A percentile compares a stretch with the other conserved stretches of the same genome.
Conservation (phyloP, 2,113 vertebrate species). For the Petrocephalus microphthalmus region DNA sequence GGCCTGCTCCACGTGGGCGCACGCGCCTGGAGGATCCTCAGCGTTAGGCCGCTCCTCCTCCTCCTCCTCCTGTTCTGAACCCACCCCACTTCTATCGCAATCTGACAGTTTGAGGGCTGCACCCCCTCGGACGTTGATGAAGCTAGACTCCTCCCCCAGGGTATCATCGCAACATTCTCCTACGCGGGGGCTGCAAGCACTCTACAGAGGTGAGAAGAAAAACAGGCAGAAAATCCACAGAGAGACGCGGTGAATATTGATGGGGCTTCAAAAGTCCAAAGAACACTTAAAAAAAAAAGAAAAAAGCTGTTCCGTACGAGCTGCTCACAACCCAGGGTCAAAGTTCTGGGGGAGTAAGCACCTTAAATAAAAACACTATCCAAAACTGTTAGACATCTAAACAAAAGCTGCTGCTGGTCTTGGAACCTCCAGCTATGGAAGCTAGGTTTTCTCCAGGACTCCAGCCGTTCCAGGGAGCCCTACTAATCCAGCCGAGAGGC, state of each 20-base stretch:
- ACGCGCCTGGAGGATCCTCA: background rate
- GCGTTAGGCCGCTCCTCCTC: background rate
- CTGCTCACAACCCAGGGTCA: background rate
- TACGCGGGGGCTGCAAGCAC: constrained; percentile 36
- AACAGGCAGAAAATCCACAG: constrained; percentile 34
- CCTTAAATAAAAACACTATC: background rate
- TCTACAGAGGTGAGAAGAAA: constrained; percentile 44
- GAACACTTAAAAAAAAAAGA: too few species aligned
- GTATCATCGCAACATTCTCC: constrained; percentile 39
- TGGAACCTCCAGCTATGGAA: background rate
- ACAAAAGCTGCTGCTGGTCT: background rate
- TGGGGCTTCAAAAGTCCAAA: background rate
- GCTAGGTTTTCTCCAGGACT: background rate
- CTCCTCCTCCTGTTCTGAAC: constrained; percentile 37
- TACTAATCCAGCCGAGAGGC: background rate
- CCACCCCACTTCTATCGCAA: constrained; percentile 28
- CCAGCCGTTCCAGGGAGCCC: background rate
- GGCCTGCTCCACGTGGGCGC: background rate
- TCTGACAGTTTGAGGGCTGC: constrained; percentile 15
- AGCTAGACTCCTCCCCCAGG: constrained; percentile 34
- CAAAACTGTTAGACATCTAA: background rate
- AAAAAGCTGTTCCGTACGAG: background rate
- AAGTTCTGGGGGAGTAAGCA: background rate
- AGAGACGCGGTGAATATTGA: background rate
- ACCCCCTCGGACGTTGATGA: constrained; percentile 26